Conservation (phyloP, 1,140 invertebrate genomes). For the Diprion similis region DNA sequence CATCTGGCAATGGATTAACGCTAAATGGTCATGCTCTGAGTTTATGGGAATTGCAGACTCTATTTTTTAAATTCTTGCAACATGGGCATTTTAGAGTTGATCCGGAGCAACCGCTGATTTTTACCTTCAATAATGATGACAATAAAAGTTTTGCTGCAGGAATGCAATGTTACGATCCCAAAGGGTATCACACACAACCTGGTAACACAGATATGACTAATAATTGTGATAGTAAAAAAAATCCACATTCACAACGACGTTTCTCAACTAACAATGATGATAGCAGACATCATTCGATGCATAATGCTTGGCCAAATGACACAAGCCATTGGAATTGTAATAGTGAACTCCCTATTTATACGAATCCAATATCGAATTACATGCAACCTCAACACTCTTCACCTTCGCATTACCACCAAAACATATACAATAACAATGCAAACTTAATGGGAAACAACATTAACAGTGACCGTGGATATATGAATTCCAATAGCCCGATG, state of each 20-base stretch:
- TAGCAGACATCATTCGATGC: no score
- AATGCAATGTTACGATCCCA: neutral
- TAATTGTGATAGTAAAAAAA: neutral
- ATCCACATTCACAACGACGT: neutral
- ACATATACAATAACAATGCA: neutral
- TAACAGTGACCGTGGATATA: neutral
- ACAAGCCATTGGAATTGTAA: no score
- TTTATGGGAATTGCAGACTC: neutral
- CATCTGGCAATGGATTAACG: neutral
- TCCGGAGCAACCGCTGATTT: neutral
- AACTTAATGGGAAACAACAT: neutral
- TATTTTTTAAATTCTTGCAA: neutral
- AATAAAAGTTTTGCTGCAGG: neutral
- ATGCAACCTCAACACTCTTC: neutral
- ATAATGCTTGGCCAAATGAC: no score
- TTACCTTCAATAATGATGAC: neutral
- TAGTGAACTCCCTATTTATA: no score
- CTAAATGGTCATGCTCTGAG: neutral
- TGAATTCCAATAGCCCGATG: neutral
- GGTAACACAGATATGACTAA: neutral
- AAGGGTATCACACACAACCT: neutral
- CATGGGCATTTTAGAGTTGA: neutral
- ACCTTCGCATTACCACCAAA: neutral
- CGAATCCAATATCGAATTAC: no score
- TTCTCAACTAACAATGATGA: neutral